Conservation (phyloP, 2,888 invertebrate genomes). For the Flexamia atlantica region DNA sequence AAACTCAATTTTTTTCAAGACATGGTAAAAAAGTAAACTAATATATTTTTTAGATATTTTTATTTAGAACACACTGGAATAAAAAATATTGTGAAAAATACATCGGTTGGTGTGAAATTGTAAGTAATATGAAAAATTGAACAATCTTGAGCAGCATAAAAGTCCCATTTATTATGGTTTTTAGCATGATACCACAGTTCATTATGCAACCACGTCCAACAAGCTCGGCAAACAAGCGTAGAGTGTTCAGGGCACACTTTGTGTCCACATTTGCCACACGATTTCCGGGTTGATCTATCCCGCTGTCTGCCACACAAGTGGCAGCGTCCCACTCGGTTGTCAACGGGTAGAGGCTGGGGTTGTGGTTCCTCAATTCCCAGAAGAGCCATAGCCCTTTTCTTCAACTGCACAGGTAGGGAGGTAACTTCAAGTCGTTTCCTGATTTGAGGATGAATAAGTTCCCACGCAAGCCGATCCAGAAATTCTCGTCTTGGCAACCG, state of each 20-base stretch:
- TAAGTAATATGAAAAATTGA: background rate
- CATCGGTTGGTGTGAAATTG: background rate
- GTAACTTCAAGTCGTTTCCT: slow-evolving; percentile 14
- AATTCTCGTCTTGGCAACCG: slow-evolving; percentile 32
- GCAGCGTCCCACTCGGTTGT: slow-evolving; percentile 50
- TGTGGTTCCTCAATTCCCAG: slow-evolving; percentile 48
- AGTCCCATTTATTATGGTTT: background rate
- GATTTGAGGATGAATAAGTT: slow-evolving; percentile 44
- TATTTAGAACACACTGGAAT: background rate
- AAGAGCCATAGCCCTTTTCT: slow-evolving; percentile 7
- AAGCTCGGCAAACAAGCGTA: slow-evolving; percentile 4
- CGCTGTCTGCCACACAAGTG: slow-evolving; percentile 39
- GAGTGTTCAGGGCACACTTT: slow-evolving; percentile 46
- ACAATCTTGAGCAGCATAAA: background rate
- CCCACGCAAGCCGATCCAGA: slow-evolving; percentile 33
- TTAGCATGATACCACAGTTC: background rate
- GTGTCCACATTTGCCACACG: slow-evolving; percentile 5
- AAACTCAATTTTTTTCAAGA: slow-evolving; percentile 45
- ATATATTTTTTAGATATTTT: slow-evolving; percentile 23
- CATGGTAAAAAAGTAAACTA: background rate
- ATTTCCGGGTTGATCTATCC: slow-evolving; percentile 37
- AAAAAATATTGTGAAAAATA: slow-evolving; percentile 1
- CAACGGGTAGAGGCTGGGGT: slow-evolving; percentile 8
- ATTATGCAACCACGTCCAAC: background rate
- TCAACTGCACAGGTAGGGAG: slow-evolving; percentile 13